Base-by-base conservation (phyloP, 2,797 vertebrate genomes). In the Eulemur mongoz region DNA sequence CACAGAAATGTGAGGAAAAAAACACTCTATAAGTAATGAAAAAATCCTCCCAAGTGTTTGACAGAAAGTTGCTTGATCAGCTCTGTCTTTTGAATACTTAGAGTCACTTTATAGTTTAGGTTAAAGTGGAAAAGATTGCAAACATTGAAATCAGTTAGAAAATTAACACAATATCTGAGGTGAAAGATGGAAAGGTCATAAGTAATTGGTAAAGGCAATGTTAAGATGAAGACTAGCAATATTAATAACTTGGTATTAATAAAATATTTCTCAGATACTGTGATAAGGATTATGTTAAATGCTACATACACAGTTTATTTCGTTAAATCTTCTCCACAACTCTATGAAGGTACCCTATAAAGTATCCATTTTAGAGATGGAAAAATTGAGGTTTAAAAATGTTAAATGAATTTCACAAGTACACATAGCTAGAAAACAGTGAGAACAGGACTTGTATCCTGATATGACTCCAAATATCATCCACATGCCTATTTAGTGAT, bases 1-100 rank as follows among this genome's bases (percentile, higher is more conserved):
- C 27, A 86, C 32, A 75, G 30, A 79, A 81, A 22, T 48, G 1
- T 45, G 20, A 12, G 30, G 30, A 75, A 84, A 88, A 93, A 89
- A 97, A 82, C 52, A 76, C 25, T 82, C 40, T 73, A 4, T 65
- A 92, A 82, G 50, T 78, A 95, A 92, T 86, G 14, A 93, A 92
- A 91, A 32, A 91, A 9, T 38, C 9, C 32, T 83, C 32, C 50
- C 91, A 79, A 48, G 40, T 57, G 81, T 40, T n/a, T 95, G 45
- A 87, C 57, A 87, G n/a, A 85, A 93, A 95, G 50, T 38, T 87
- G 38, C 11, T 75, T 63, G 27, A 48, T 50, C 4, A 43, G 9
- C 7, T 82, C 14, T 50, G 38, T 20, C 59, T 82, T 93, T 94
- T 69, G 27, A 89, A 93, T 75, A 76, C 40, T 63, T 80, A 20